Conservation (phyloP, 2,797 vertebrate species). For the Capromys pilorides region DNA sequence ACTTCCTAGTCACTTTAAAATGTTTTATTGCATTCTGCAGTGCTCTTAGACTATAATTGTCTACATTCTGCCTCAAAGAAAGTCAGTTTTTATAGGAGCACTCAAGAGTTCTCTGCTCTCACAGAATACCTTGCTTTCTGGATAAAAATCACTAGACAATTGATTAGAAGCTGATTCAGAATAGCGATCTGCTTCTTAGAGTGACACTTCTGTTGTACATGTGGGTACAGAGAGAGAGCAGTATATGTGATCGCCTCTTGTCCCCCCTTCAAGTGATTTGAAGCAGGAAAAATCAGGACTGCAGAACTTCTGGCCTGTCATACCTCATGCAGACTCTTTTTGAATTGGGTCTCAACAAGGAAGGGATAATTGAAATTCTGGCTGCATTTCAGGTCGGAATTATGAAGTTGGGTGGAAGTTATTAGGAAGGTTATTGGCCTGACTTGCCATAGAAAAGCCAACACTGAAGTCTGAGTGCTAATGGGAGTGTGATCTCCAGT, state of each 20-base stretch:
- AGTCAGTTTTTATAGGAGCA: not conserved
- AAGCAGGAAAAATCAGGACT: not conserved
- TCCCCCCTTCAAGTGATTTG: not conserved
- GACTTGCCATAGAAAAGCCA: not conserved
- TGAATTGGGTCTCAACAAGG: not conserved
- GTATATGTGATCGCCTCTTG: not conserved
- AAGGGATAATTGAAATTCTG: no score
- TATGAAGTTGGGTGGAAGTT: not conserved
- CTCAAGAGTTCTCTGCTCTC: not conserved
- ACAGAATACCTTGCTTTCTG: not conserved
- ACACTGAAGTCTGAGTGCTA: not conserved
- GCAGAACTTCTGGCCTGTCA: not conserved
- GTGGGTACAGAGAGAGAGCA: not conserved
- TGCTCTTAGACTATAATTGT: not conserved
- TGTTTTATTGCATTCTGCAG: not conserved
- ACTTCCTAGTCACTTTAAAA: not conserved
- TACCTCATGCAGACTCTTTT: not conserved
- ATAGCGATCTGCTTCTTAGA: not conserved
- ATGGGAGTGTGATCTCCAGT: not conserved
- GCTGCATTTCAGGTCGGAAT: not conserved
- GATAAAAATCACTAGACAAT: not conserved
- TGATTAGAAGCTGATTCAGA: not conserved
- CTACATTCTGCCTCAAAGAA: not conserved
- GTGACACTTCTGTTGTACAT: not conserved
- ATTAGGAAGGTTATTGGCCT: not conserved